These are phyloP conservation scores for Eutrigla gurnardus DNA, from an alignment of 2,797 vertebrate genomes.

Conservation along the genomic window DNA sequence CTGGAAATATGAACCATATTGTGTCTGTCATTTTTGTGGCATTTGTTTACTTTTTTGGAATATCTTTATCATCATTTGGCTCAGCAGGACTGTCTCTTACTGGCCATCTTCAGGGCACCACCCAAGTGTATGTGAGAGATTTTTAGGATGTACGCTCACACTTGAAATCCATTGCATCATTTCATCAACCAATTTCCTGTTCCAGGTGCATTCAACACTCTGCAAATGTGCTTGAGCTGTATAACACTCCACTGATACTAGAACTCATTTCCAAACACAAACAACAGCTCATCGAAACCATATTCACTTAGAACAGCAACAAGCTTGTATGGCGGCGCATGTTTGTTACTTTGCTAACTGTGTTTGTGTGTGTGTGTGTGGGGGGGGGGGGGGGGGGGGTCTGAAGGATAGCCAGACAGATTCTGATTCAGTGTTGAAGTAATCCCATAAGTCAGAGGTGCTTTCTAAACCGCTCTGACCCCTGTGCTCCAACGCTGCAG, in stretches of 20 bases:
- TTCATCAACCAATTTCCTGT: slow-evolving; percentile 11
- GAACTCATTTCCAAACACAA: slow-evolving; percentile 13
- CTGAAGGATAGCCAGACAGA: slow-evolving; percentile 30
- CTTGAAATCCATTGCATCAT: slow-evolving; percentile 28
- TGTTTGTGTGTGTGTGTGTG: slow-evolving; percentile 15
- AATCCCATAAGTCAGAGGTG: slow-evolving; percentile 72
- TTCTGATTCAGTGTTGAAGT: slow-evolving; percentile 58
- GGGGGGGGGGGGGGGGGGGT: background rate
- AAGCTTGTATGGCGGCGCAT: background rate
- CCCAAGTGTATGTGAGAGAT: slow-evolving; percentile 27
- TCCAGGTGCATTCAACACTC: slow-evolving; percentile 10
- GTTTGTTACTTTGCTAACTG: slow-evolving; percentile 46
- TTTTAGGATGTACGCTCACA: slow-evolving; percentile 11
- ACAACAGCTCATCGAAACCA: slow-evolving; percentile 34
- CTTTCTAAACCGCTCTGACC: slow-evolving; percentile 77
- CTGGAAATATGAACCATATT: slow-evolving; percentile 50
- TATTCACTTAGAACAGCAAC: slow-evolving; percentile 3
- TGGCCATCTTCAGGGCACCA: background rate
- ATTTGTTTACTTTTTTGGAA: slow-evolving; percentile 47
- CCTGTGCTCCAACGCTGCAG: slow-evolving; percentile 52
- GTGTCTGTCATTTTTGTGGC: slow-evolving; percentile 28
- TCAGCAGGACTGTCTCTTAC: slow-evolving; percentile 13
- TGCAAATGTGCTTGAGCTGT: slow-evolving; percentile 17
- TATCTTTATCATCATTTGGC: slow-evolving; percentile 45
- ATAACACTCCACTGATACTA: background rate